phyloP scores from a whole-genome alignment of 2,797 vertebrate species.

The Synaphobranchus kaupii region DNA sequence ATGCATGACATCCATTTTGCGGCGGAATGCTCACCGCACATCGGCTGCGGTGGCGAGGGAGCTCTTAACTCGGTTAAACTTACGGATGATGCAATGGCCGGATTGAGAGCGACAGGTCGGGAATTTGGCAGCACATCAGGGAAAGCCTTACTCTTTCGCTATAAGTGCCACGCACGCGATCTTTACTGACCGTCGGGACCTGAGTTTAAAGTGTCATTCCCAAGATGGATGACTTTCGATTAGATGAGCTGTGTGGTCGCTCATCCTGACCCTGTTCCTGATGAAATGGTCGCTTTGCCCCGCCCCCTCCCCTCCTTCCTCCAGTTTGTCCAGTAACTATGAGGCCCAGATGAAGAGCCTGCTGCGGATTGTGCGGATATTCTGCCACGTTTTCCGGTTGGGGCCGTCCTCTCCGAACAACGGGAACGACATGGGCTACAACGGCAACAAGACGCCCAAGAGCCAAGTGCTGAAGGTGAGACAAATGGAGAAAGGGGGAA shows the following conservation, averaged over 20 bases:
- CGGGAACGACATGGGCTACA: slow-evolving; percentile 97
- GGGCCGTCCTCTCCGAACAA: slow-evolving; percentile 92
- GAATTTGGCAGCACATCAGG: not conserved
- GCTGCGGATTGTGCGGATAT: slow-evolving; percentile 93
- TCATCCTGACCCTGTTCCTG: not conserved
- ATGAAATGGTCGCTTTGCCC: not conserved
- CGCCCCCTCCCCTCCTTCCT: slow-evolving; percentile 25
- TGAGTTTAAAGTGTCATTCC: not conserved
- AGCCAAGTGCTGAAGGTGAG: slow-evolving; percentile 98
- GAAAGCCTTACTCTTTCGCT: not conserved
- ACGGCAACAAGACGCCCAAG: slow-evolving; percentile 97
- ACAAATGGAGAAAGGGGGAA: slow-evolving; percentile 73
- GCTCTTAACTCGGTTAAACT: not conserved
- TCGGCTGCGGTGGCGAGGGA: not conserved
- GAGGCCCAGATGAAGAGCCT: slow-evolving; percentile 98
- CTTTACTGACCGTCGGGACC: not conserved
- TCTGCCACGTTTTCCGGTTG: slow-evolving; percentile 94
- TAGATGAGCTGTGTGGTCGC: not conserved
- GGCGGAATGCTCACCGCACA: not conserved
- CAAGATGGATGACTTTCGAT: not conserved
- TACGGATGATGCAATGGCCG: not conserved
- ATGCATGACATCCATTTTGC: not conserved
- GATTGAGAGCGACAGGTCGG: not conserved
- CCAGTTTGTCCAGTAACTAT: slow-evolving; percentile 94
- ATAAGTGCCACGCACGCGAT: not conserved